Evolutionary conservation across 2,888 invertebrate genomes (phyloP), one percentile per base, ranked within the genome.

Genomic region (Yponomeuta malinellus): DNA sequence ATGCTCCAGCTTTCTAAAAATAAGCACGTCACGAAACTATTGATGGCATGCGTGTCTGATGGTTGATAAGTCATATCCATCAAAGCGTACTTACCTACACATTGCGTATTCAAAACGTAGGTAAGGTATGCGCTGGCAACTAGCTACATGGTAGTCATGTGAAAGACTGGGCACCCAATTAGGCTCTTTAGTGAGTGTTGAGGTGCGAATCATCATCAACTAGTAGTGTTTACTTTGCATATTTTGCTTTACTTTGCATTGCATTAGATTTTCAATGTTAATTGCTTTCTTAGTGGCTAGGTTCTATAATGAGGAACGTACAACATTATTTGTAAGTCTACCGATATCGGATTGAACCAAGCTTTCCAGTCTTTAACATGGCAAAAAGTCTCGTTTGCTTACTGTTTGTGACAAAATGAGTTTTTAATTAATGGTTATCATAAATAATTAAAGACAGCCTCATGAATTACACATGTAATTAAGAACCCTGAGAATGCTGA

Each of bases 401-500:
- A 29, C 43, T 43, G 43, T 23, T 64, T 64, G 29, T 64, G 64
- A 64, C 64, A 73, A 73, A 73, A 72, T 69, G 67, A 69, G 52
- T 65, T 70, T 73, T 71, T 73, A 73, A 73, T 72, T 73, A 71
- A 69, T 68, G 69, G 69, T 70, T 67, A 65, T 70, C 70, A 78
- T 68, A 66, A 78, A 73, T 74, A 75, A 75, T 76, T 75, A 77
- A 75, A 76, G 76, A 75, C 75, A 72, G 71, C 70, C 73, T 81
- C 77, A 83, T 84, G 82, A 82, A 84, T 84, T 81, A 83, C 78
- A 78, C 79, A 84, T 83, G 81, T 78, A 83, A 84, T 84, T 83
- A 84, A 78, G 52, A 76, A 76, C 73, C 66, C 69, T 68, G 72
- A 70, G 73, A 73, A 74, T 74, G 71, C 73, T 71, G 67, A 37